Base-by-base conservation (phyloP, 2,888 invertebrate species). In the Hemistola chrysoprasaria region DNA sequence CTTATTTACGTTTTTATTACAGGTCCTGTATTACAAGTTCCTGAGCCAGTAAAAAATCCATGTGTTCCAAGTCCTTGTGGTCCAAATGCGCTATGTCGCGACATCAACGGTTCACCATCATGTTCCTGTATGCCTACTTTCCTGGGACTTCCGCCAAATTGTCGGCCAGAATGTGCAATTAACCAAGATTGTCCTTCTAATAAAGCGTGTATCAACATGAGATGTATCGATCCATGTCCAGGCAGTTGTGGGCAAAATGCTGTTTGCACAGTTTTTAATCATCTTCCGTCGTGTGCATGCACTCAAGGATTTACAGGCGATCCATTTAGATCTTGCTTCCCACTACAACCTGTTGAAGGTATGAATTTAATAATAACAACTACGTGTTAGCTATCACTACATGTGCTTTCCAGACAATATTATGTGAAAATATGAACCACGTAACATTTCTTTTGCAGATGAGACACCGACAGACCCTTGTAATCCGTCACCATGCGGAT, bases 51-150 rank as follows among this genome's bases (percentile, higher is more conserved):
- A 11, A 73, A 65, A 45, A 91, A 94, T 70, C 94, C 94, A 2
- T 94, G 94, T 53, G 54, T 91, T n/a, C 93, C 93, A 22, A 92
- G 90, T 24, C 93, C 94, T 6, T 94, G 94, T 63, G 94, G 94
- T 1, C 90, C 90, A 1, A 91, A 93, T 64, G 90, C 93, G 1
- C 80, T 92, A 59, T 93, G 93, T 58, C 87, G 90, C 40, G 88
- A 90, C 42, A 70, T 90, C n/a, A 92, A 92, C 55, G 90, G 90
- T 5, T 65, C 78, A 1, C 92, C 93, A 4, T 91, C 92, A 0
- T 95, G 95, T 65, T 91, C 92, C 11, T 95, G 95, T 62, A 68
- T 92, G 53, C 76, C 89, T 2, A 89, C 89, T 34, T 94, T 91
- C 61, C 90, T 92, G 52, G 94, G 94, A n/a, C 86, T 90, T 24